Evolutionary conservation across 1,140 invertebrate species (phyloP).

Genomic region (Artemia franciscana): DNA sequence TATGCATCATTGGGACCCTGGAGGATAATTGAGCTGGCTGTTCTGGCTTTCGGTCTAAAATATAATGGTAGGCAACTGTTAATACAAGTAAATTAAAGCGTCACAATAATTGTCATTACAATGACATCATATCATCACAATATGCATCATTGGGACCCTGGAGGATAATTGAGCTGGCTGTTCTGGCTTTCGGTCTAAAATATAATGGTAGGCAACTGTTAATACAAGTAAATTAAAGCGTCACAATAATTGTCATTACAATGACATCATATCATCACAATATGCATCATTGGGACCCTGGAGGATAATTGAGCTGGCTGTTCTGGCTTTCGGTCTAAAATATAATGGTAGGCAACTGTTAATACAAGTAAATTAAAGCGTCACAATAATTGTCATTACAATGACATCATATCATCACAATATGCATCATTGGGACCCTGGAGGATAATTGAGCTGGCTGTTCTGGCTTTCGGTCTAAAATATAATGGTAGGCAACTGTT

Average conservation of each 20-base stretch:
- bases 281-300: constrained; percentile 96
- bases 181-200: constrained; percentile 56
- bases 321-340: constrained; percentile 56
- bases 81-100: too few species aligned
- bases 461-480: constrained; percentile 56
- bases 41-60: constrained; percentile 56
- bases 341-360: too few species aligned
- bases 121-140: constrained; percentile 99
- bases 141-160: constrained; percentile 96
- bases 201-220: too few species aligned
- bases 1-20: constrained; percentile 96
- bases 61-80: too few species aligned
- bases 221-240: too few species aligned
- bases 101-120: too few species aligned
- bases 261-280: constrained; percentile 99
- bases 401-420: constrained; percentile 99
- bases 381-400: too few species aligned
- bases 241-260: too few species aligned
- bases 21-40: constrained; percentile 80
- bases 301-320: constrained; percentile 80
- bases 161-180: constrained; percentile 80
- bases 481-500: too few species aligned
- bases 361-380: too few species aligned
- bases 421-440: constrained; percentile 96
- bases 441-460: constrained; percentile 80